Base-by-base conservation (phyloP, 2,113 vertebrate genomes). In the Progne subis region DNA sequence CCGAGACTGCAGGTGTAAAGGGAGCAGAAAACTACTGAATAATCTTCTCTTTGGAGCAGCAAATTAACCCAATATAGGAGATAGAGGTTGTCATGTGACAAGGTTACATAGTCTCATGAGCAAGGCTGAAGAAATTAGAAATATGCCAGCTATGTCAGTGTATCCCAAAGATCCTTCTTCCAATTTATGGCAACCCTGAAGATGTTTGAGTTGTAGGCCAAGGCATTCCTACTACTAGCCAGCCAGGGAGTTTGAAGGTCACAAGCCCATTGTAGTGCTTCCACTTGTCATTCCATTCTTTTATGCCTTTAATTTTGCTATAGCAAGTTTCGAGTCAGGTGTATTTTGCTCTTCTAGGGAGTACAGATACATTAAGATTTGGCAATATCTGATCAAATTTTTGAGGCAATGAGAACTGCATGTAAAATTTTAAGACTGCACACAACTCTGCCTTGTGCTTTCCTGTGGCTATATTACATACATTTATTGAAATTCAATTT, bases 401-500 rank as follows among this genome's bases (percentile, higher is more conserved):
- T 75, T 63, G 59, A 90, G 43, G 50, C 34, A 92, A 69, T 84
- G 65, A 85, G 49, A 82, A 31, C 24, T 69, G 49, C 19, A 0
- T 71, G 56, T 88, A 94, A 91, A 94, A 86, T 82, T 94, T 95
- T 88, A 94, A 91, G 83, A 47, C 23, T 47, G 23, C 44, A n/a
- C 52, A 81, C 72, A 88, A 28, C 31, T 88, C 68, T 68, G 69
- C 32, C 39, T 88, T 70, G 29, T 41, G 12, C 82, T 82, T 91
- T 95, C 63, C 52, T 50, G 67, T 88, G 75, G 52, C 64, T 88
- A 15, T 94, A 91, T 74, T 89, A 55, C 46, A 92, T 72, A 77
- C 87, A 82, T 92, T 93, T 95, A 95, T 95, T 90, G 93, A 95
- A 95, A 95, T 95, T 85, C 94, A 87, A 95, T 96, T 95, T 95